phyloP scores from a whole-genome alignment of 2,797 vertebrate species.

The Botia kubotai region DNA sequence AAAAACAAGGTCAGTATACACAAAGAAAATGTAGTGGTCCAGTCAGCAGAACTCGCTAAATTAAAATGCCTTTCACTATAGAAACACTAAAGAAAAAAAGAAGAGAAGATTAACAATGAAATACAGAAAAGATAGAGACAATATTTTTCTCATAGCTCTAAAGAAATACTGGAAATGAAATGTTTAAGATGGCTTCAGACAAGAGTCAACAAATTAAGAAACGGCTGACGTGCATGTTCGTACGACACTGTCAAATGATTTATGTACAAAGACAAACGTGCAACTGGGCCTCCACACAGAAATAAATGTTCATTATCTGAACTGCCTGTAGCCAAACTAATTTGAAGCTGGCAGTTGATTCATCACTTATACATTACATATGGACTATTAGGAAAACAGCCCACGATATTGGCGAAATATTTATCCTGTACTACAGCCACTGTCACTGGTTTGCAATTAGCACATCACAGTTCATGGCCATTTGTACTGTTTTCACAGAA shows the following conservation, averaged over 20 bases:
- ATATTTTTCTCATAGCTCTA: conserved; percentile 83
- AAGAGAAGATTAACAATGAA: conserved; percentile 87
- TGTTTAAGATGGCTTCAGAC: conserved; percentile 49
- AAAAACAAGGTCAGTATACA: conserved; percentile 99
- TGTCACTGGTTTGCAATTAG: no score
- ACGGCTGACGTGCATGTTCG: conserved; percentile 20
- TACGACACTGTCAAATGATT: conserved; percentile 6
- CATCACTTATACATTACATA: neutral
- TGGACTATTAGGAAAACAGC: no score
- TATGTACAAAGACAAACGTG: conserved; percentile 3
- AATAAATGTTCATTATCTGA: neutral
- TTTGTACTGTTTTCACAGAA: no score
- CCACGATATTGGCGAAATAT: no score
- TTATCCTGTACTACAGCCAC: no score
- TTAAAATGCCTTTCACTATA: conserved; percentile 88
- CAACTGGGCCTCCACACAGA: neutral
- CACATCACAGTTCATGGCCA: no score
- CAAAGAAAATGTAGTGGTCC: conserved; percentile 95
- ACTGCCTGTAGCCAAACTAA: neutral
- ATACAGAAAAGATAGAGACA: conserved; percentile 86
- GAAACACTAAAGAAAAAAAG: conserved; percentile 87
- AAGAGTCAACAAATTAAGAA: conserved; percentile 37
- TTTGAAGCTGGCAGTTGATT: neutral
- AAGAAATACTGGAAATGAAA: conserved; percentile 63
- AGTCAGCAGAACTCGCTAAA: conserved; percentile 87